Base-by-base conservation (phyloP, 2,797 vertebrate genomes). In the Neostethus bicornis region DNA sequence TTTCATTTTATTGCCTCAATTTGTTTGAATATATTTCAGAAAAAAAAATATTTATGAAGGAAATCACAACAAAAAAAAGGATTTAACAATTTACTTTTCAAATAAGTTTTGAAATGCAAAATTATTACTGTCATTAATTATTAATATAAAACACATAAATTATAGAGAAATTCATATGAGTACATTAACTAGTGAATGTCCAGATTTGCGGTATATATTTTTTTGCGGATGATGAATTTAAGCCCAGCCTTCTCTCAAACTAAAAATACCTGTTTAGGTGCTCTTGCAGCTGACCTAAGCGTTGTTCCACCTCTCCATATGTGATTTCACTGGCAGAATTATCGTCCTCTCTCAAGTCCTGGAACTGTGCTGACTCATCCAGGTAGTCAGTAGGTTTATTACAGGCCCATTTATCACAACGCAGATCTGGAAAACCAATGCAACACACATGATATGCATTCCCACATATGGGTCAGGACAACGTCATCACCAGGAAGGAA, bases 231-330 rank as follows among this genome's bases (percentile, higher is more conserved):
- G 35, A 8, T 42, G 14, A 61, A 57, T 53, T 23, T 29, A 52
- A n/a, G 8, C 52, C 24, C 20, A 35, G 41, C 28, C 24, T 7
- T 46, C 16, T 25, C 17, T 6, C 37, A n/a, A 47, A 65, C 60
- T 21, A 51, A 69, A 58, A 37, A 54, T 14, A 99, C 97, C 97
- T 98, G 94, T 95, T 98, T 65, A 99, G 92, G 63, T 99, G 97
- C 42, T 97, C 94, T 72, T 99, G 97, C 63, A 99, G 95, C 75
- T 96, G 90, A 92, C 96, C 95, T 77, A 99, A 77, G 77, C 96
- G 93, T 79, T 98, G 96, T 66, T 99, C 96, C 81, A 99, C 94
- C 89, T 98, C 97, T 41, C 95, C 95, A 0, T 96, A 98, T 4
- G 95, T 95, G 80, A 98, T 90, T 62, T 98, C 96, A 14, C 95